phyloP scores from a whole-genome alignment of 2,797 vertebrate species.

The Chaetodon trifasciatus region DNA sequence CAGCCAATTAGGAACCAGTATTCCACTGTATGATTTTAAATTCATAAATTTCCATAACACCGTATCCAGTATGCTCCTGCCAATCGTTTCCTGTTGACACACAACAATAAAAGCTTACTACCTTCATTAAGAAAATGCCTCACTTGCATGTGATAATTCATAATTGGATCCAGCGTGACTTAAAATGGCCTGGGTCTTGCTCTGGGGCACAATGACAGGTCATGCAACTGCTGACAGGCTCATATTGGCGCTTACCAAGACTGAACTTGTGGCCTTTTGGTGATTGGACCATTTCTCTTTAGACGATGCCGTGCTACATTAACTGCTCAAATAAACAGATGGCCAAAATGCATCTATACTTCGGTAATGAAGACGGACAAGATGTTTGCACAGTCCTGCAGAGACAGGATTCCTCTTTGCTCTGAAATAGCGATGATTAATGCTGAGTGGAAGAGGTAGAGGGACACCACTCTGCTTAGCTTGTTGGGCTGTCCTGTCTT shows the following conservation, averaged over 20 bases:
- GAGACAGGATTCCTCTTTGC: constrained; percentile 7
- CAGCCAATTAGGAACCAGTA: background rate
- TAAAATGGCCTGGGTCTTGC: constrained; percentile 7
- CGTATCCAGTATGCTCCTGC: background rate
- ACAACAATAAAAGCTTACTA: background rate
- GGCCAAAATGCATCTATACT: constrained; percentile 21
- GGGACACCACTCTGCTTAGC: constrained; percentile 42
- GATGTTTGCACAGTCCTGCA: constrained; percentile 9
- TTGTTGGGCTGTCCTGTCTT: constrained; percentile 46
- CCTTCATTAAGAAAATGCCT: background rate
- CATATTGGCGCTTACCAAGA: constrained; percentile 1
- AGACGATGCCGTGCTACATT: background rate
- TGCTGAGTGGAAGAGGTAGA: constrained; percentile 38
- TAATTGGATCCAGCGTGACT: background rate
- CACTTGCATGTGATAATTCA: background rate
- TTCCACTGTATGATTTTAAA: background rate
- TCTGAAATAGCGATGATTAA: constrained; percentile 40
- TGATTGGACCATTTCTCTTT: constrained; percentile 42
- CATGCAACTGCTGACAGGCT: constrained; percentile 8
- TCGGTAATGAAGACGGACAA: constrained; percentile 6
- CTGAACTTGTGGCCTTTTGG: constrained; percentile 47
- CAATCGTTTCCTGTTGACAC: background rate
- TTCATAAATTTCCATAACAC: too few species aligned
- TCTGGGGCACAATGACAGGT: constrained; percentile 9
- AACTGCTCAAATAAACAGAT: constrained; percentile 38